Evolutionary conservation across 2,797 vertebrate genomes (phyloP).

Genomic region (Hapalemur alaotrensis): DNA sequence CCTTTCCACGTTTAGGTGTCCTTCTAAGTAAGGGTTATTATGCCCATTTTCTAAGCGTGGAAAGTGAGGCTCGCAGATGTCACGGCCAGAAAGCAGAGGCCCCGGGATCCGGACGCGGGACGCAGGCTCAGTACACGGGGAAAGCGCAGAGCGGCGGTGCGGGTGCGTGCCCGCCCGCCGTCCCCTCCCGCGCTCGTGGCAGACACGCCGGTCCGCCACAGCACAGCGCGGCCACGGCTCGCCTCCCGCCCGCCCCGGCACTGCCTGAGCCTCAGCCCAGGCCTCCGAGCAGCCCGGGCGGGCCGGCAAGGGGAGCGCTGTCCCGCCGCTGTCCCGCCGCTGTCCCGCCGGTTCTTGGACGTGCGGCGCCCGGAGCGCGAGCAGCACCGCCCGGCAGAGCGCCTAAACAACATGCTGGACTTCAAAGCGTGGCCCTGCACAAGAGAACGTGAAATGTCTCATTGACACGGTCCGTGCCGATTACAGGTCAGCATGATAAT

Average conservation of each 20-base stretch:
- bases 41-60: neutral
- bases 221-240: no score
- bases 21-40: fast-evolving
- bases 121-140: fast-evolving
- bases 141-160: neutral
- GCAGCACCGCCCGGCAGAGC: fast-evolving
- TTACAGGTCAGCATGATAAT: neutral
- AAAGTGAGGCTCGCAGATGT: neutral
- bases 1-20: fast-evolving
- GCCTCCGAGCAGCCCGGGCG: neutral
- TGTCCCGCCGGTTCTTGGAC: fast-evolving
- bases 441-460: neutral
- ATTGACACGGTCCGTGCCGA: neutral
- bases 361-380: neutral
- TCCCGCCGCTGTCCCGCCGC: no score
- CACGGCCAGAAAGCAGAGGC: neutral
- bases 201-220: neutral
- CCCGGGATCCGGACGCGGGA: neutral
- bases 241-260: neutral
- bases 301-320: fast-evolving
- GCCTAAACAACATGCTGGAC: neutral
- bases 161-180: fast-evolving
- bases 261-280: neutral
- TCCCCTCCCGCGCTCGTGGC: fast-evolving
- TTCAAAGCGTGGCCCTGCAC: neutral